Base-by-base conservation (phyloP, 2,113 vertebrate genomes). In the Taurulus bubalis region DNA sequence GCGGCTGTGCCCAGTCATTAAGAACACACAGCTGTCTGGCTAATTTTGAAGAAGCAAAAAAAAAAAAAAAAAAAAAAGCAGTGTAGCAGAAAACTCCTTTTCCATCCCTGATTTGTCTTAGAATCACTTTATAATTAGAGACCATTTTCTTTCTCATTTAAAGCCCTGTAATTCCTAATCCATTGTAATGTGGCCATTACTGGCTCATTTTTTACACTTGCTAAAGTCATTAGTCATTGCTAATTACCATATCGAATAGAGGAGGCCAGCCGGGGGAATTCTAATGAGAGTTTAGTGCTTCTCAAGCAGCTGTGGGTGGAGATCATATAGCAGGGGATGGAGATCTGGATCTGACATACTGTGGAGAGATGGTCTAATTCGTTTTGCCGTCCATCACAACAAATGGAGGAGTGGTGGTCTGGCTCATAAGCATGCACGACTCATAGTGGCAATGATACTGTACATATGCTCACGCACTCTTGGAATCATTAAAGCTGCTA, bases 191-290 rank as follows among this genome's bases (percentile, higher is more conserved):
- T 91, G 89, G 86, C 88, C 84, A 93, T 93, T 92, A 92, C 85
- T 83, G 88, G 65, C 87, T 91, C 78, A 92, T 93, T 92, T 94
- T 90, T 93, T 86, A 90, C 85, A 91, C 91, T 93, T 79, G 82
- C 87, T 88, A 82, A 93, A 92, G 88, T 92, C 93, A 91, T 94
- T 93, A 93, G 91, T 92, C 91, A 92, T 85, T 90, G 84, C 87
- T 93, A 92, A 95, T 94, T 93, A 93, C 81, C 88, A 86, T 91
- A 94, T 91, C 67, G 86, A 90, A 92, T 88, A 79, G 87, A 84
- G 69, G 77, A 89, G 86, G 82, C 85, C 85, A 91, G 78, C 80
- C 87, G 77, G 76, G 86, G 89, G 89, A 89, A 92, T 91, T 90
- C 83, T 89, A 90, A 89, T 91, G 82, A 89, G 87, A 91, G 84